Evolutionary conservation across 2,888 invertebrate genomes (phyloP), one percentile per base, ranked within the genome.

Genomic region (Anaspis maculata): DNA sequence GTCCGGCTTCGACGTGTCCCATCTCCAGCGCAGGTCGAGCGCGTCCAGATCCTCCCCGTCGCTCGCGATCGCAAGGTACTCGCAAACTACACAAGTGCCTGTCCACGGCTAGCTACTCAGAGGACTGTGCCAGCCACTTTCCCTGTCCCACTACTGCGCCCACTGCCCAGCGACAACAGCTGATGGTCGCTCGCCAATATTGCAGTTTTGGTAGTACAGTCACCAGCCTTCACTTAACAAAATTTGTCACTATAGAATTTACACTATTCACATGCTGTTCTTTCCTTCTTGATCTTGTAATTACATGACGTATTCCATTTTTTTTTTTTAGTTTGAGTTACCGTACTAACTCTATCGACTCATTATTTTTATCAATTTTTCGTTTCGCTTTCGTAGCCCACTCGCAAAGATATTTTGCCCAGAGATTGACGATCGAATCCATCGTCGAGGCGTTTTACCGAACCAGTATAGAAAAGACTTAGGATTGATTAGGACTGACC

Each of bases 41-140:
- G 52, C 60, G 71, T 56, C 66, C 68, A 55, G 79, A 79, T 56
- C 72, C 75, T 51, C 77, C 84, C 67, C 82, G 84, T 67, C 83
- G 88, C 67, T 85, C 87, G 68, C 85, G 88, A 72, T 87, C 87
- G 70, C 91, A 91, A 87, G 91, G 90, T 86, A 89, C 86, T 77
- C 82, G 83, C 74, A 83, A 83, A 76, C 83, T 86, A 72, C 84
- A 85, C 79, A 86, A 86, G 80, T 86, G 86, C 78, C 81, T 85
- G 72, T 85, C 85, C 71, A 83, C 86, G 65, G 83, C 84, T 71
- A 83, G 82, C 71, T 83, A 83, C 77, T 80, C 80, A 70, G 82
- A 77, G 68, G 73, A 74, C 71, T 71, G 71, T 69, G 62, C 56
- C 61, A 61, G 57, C 56, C 59, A 53, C 51, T 54, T 52, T 50